Base-by-base conservation (phyloP, 2,888 invertebrate genomes). In the Falcaria lacertinaria region DNA sequence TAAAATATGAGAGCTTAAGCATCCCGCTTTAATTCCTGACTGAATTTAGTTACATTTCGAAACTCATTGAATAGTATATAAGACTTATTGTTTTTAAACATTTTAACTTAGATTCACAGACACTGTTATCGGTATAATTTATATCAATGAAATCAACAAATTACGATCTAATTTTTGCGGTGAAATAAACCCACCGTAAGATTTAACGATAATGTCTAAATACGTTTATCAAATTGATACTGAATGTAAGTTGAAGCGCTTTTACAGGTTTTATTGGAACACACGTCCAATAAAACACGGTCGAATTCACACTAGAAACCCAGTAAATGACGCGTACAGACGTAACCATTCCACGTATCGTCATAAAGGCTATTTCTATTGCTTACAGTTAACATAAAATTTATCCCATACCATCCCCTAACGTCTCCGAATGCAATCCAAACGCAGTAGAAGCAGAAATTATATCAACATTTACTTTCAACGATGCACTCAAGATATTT, bases 341-440 rank as follows among this genome's bases (percentile, higher is more conserved):
- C 76, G 74, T 74, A 84, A 75, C 76, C 80, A 85, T 83, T 83
- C 80, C 87, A 86, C 86, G 87, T 86, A 83, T 78, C 74, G 80
- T 80, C 81, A 80, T 88, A 86, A 87, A 87, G 83, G 82, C 80
- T 74, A 85, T 86, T 88, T 87, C 88, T 88, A 88, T 87, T 74
- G 81, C 80, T 69, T 63, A 73, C 82, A 74, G 82, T 85, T 80
- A 80, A 81, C 83, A 85, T 86, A 85, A 87, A 88, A 66, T 83
- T 80, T 74, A 85, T 86, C 80, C 80, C 61, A 74, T 74, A 81
- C 80, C 84, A 86, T 86, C 84, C 85, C 74, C 71, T 66, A 74
- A 80, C 79, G 82, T 80, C 74, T 76, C 69, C 78, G 75, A 82
- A 85, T 84, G 87, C 85, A 86, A 86, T 87, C 81, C 80, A 71